These are phyloP conservation scores for Papilio helenus DNA, from an alignment of 1,140 invertebrate genomes.

Conservation along the genomic window DNA sequence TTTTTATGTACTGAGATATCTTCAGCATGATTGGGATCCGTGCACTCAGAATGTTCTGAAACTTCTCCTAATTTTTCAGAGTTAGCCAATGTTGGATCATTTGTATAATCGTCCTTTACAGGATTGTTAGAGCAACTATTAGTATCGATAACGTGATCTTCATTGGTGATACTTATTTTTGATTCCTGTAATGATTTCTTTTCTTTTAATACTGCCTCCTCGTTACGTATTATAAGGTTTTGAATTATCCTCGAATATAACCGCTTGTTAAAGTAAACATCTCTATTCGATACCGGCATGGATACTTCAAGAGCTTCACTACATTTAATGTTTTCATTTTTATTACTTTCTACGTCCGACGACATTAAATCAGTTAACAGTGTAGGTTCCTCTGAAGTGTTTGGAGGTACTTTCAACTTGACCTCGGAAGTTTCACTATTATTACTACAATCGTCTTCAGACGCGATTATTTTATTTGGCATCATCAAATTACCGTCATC, in stretches of 20 bases:
- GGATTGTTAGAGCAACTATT: not conserved
- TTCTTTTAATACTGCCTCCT: conserved; percentile 41
- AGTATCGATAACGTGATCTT: not conserved
- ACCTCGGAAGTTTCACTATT: conserved; percentile 5
- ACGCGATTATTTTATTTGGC: not conserved
- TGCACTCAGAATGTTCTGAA: not conserved
- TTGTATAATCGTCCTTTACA: not conserved
- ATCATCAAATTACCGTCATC: not conserved
- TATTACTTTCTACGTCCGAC: not conserved
- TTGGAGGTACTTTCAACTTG: not conserved
- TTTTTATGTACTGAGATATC: conserved; percentile 8
- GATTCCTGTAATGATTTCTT: conserved; percentile 21
- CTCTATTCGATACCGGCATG: not conserved
- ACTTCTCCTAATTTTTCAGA: not conserved
- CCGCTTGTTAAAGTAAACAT: conserved; percentile 52
- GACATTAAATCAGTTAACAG: not conserved
- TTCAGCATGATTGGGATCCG: not conserved
- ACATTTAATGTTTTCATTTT: conserved; percentile 13
- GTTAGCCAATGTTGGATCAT: not conserved
- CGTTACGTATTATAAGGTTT: conserved; percentile 58
- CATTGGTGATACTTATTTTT: not conserved
- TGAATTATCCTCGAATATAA: conserved; percentile 66
- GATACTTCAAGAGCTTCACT: not conserved
- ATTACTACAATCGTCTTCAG: not conserved
- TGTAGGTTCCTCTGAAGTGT: not conserved